These are phyloP conservation scores for Oppia nitens DNA, from an alignment of 1,140 invertebrate species.

Conservation along the genomic window DNA sequence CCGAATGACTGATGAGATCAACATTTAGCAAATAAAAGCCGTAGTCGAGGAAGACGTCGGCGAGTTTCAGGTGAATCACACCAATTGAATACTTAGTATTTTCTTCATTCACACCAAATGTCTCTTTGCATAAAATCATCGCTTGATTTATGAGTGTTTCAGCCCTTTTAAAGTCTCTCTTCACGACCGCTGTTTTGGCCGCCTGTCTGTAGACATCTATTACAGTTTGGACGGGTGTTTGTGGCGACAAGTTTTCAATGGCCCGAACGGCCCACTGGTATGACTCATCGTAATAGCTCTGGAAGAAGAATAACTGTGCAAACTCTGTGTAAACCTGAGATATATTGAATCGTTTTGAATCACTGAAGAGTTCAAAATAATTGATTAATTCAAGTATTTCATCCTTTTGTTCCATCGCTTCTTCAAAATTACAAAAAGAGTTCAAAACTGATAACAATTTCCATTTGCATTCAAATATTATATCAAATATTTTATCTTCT, in stretches of 20 bases:
- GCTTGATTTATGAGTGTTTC: slow-evolving; percentile 63
- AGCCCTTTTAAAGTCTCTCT: slow-evolving; percentile 59
- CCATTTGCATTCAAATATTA: not conserved
- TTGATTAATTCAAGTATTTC: not conserved
- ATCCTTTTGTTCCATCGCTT: not conserved
- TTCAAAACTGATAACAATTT: not conserved
- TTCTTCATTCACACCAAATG: slow-evolving; percentile 30
- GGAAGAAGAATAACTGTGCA: slow-evolving; percentile 54
- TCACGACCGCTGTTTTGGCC: slow-evolving; percentile 67
- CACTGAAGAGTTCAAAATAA: not conserved
- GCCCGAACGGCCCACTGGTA: slow-evolving; percentile 50
- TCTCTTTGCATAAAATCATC: slow-evolving; percentile 31
- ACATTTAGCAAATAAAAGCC: slow-evolving; percentile 76
- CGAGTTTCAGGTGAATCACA: slow-evolving; percentile 52
- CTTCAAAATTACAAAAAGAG: not conserved
- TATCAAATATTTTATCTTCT: not conserved
- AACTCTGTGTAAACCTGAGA: slow-evolving; percentile 59
- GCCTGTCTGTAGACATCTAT: slow-evolving; percentile 64
- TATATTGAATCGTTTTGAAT: slow-evolving; percentile 31
- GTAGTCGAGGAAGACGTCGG: slow-evolving; percentile 65
- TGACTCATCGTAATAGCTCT: slow-evolving; percentile 59
- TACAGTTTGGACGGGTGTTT: slow-evolving; percentile 27
- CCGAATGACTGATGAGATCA: slow-evolving; percentile 62
- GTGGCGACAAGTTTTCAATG: slow-evolving; percentile 38
- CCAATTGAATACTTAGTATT: slow-evolving; percentile 34